Evolutionary conservation across 1,140 invertebrate species (phyloP).

Genomic region (Dreissena rostriformis): DNA sequence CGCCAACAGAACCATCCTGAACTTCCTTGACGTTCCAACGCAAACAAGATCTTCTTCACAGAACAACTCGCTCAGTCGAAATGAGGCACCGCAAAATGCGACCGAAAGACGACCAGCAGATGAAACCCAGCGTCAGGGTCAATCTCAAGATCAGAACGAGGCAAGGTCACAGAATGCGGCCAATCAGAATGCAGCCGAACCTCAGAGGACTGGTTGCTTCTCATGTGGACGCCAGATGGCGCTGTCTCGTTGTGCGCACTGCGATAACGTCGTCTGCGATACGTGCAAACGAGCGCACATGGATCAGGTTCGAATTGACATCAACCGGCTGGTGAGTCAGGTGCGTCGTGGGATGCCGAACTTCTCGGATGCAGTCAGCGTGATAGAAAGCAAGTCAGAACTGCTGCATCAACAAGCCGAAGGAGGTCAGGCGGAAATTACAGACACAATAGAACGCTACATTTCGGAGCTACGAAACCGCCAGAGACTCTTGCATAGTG

Average conservation of each 20-base stretch:
- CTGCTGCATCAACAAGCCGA: constrained; percentile 71
- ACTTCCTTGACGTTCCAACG: constrained; percentile 86
- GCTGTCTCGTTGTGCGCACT: constrained; percentile 94
- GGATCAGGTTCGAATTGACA: constrained; percentile 96
- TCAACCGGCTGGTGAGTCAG: constrained; percentile 96
- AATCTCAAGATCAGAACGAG: constrained; percentile 22
- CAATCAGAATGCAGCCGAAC: constrained; percentile 19
- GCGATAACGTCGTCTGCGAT: constrained; percentile 95
- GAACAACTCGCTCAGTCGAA: constrained; percentile 18
- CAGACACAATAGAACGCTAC: constrained; percentile 91
- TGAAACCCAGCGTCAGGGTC: background rate
- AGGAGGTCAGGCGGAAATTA: constrained; percentile 83
- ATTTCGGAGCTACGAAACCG: constrained; percentile 94
- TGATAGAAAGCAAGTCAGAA: constrained; percentile 67
- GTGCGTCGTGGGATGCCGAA: constrained; percentile 85
- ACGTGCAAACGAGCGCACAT: constrained; percentile 96
- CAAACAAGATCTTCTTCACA: constrained; percentile 80
- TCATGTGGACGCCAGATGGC: constrained; percentile 96
- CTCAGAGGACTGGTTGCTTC: constrained; percentile 62
- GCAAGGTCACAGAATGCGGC: background rate
- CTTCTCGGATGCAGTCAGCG: constrained; percentile 84
- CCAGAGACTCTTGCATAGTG: constrained; percentile 92
- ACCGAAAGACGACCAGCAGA: background rate
- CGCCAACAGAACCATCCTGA: constrained; percentile 74
- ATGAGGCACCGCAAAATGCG: constrained; percentile 11